A percentile compares a stretch with the other conserved stretches of the same genome.
These are phyloP conservation scores for Strigamia crassipes DNA, from an alignment of 2,888 invertebrate genomes.

Conservation along the genomic window DNA sequence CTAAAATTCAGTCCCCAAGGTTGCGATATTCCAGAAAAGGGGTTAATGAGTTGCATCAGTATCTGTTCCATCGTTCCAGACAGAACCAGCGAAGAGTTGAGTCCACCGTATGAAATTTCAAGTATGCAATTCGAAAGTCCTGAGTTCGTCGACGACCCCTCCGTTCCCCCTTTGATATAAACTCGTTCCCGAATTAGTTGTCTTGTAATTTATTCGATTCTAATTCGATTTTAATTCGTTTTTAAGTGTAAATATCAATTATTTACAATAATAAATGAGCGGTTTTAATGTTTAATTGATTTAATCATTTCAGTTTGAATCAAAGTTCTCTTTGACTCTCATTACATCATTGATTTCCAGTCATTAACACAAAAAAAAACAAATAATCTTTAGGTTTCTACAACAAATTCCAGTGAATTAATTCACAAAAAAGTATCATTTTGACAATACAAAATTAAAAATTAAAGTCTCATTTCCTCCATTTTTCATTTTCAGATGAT, in stretches of 20 bases:
- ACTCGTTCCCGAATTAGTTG: background rate
- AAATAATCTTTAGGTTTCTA: background rate
- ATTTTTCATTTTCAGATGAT: background rate
- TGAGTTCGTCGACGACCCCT: constrained; percentile 13
- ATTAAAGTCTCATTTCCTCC: background rate
- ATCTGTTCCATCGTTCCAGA: constrained; percentile 39
- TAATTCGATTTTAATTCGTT: background rate
- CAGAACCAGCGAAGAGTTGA: background rate
- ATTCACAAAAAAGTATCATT: background rate
- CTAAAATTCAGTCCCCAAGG: background rate
- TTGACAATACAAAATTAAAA: background rate
- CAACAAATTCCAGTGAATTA: background rate
- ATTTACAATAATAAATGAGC: constrained; percentile 1
- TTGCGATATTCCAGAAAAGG: constrained; percentile 10
- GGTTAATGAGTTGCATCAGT: constrained; percentile 12
- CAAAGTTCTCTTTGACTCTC: background rate
- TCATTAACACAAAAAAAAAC: background rate
- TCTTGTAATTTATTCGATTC: background rate
- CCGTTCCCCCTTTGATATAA: background rate
- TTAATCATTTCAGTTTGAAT: background rate
- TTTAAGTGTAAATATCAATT: background rate
- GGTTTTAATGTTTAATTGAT: background rate
- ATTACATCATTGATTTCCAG: background rate
- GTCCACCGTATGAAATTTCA: constrained; percentile 25
- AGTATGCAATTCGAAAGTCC: background rate